Evolutionary conservation across 1,140 invertebrate species (phyloP).

Genomic region (Zophobas atratus): DNA sequence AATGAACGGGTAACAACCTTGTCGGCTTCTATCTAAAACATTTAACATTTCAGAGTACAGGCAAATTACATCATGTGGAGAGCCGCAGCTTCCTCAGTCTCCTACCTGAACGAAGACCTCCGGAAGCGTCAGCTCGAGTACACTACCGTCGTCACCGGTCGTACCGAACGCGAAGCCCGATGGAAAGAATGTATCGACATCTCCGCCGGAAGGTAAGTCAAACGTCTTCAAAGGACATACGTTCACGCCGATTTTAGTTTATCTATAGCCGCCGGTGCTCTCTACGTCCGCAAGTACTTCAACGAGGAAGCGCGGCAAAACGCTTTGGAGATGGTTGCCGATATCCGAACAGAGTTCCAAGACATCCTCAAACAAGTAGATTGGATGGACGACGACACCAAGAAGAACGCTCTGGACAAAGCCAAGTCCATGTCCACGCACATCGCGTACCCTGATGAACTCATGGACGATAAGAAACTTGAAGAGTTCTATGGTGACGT

Average conservation of each 20-base stretch:
- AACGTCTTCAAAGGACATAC: not conserved
- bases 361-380: constrained; percentile 75
- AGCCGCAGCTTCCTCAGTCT: constrained; percentile 71
- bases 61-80: constrained; percentile 80
- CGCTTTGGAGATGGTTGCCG: constrained; percentile 78
- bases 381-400: constrained; percentile 82
- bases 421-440: constrained; percentile 71
- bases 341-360: constrained; percentile 74
- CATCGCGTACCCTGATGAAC: constrained; percentile 75
- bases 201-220: constrained; percentile 66
- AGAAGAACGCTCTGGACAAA: constrained; percentile 72
- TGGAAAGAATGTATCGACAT: constrained; percentile 75
- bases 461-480: constrained; percentile 71
- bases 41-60: constrained; percentile 70
- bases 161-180: constrained; percentile 70
- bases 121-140: constrained; percentile 72
- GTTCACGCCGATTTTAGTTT: constrained; percentile 62
- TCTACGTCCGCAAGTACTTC: constrained; percentile 74
- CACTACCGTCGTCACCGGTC: constrained; percentile 72
- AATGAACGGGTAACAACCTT: too few species aligned
- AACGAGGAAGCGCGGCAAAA: constrained; percentile 70
- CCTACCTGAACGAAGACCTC: constrained; percentile 73
- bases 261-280: constrained; percentile 72
- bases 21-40: not conserved
- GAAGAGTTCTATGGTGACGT: constrained; percentile 69